Evolutionary conservation across 2,113 vertebrate species (phyloP), one percentile per base, ranked within the genome.

Genomic region (Haemorhous mexicanus): DNA sequence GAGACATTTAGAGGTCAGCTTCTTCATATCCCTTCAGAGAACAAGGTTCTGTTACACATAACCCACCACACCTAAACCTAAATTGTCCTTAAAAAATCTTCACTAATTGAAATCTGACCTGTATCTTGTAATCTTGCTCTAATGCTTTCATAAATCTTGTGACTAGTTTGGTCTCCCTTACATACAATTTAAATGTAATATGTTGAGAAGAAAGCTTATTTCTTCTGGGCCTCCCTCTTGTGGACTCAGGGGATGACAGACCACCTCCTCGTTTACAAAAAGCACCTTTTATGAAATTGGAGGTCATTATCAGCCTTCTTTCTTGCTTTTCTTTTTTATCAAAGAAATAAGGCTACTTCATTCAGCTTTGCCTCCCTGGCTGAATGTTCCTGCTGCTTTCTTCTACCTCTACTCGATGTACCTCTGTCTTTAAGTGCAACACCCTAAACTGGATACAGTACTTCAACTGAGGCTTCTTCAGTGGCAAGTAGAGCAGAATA

Each of bases 401-500:
- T 50, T 90, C 88, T 90, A 28, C 33, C 58, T 83, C 28, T 30
- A 46, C 33, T 67, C 64, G 33, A 39, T 50, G 61, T 37, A 66
- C 7, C 63, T 52, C 80, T 75, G 21, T 37, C 41, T 93, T 84
- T 79, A 85, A 95, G 23, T 69, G 67, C 58, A 66, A 5, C 13
- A 7, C 23, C 50, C 55, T 63, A 59, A 1, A 86, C 7, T 62
- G 55, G 37, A 70, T 46, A 43, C 37, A 66, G 24, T 73, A 49
- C 39, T 93, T 85, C 3, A 4, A 83, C 62, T 86, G 79, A 93
- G 76, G 52, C 44, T 90, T 78, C 83, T 93, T 30, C 76, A 91
- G 64, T 44, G 66, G 82, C 76, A 95, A 96, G 53, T 92, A 97
- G 91, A 92, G 94, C 94, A 97, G 96, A 96, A 95, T 92, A 94